Percentiles rank a stretch among this genome's conserved stretches.
Evolutionary conservation across 1,140 invertebrate species (phyloP).

Genomic region (Protaetia brevitarsis): DNA sequence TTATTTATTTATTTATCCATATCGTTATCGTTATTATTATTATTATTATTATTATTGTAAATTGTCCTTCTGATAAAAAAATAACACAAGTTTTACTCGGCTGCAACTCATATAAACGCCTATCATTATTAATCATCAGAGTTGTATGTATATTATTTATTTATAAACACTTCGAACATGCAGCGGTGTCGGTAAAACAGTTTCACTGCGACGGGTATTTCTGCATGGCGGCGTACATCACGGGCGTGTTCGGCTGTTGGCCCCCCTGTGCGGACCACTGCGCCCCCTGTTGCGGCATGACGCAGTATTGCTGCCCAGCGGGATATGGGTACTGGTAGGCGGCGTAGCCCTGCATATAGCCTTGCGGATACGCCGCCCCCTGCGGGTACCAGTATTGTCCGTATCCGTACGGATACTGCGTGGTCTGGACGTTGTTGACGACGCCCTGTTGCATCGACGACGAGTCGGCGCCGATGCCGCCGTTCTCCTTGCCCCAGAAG

Average conservation of each 20-base stretch:
- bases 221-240: slow-evolving; percentile 75
- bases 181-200: slow-evolving; percentile 10
- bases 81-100: slow-evolving; percentile 24
- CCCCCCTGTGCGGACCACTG: slow-evolving; percentile 44
- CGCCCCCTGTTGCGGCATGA: slow-evolving; percentile 47
- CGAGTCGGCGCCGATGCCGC: slow-evolving; percentile 50
- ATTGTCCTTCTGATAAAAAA: slow-evolving; percentile 21
- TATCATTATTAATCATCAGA: too few species aligned
- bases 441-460: slow-evolving; percentile 47
- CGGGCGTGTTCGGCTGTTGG: slow-evolving; percentile 47
- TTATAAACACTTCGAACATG: slow-evolving; percentile 21
- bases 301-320: slow-evolving; percentile 53
- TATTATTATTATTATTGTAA: not conserved
- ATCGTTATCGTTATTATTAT: not conserved
- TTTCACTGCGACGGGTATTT: slow-evolving; percentile 76
- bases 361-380: slow-evolving; percentile 59
- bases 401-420: slow-evolving; percentile 68
- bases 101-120: slow-evolving; percentile 7
- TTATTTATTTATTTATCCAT: not conserved
- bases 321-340: slow-evolving; percentile 57
- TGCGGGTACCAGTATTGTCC: slow-evolving; percentile 78
- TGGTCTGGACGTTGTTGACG: slow-evolving; percentile 40
- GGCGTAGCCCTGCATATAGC: slow-evolving; percentile 67
- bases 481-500: slow-evolving; percentile 98
- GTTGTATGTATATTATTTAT: not conserved